These are phyloP conservation scores for Xylota segnis DNA, from an alignment of 2,888 invertebrate species.

Conservation along the genomic window DNA sequence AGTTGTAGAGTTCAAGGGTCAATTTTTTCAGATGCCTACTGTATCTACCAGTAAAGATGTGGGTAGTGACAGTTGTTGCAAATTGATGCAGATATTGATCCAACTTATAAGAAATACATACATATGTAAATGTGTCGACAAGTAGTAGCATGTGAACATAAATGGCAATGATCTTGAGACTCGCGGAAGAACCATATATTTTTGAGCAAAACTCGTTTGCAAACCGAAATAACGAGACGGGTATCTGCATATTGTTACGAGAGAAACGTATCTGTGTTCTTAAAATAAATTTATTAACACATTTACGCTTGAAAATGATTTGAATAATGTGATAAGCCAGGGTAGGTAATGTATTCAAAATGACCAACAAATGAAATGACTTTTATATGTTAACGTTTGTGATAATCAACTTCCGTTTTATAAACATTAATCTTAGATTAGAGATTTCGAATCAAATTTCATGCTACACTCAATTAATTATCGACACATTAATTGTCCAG, in stretches of 20 bases:
- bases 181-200: slow-evolving; percentile 13
- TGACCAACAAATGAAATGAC: slow-evolving; percentile 1
- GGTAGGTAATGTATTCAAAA: slow-evolving; percentile 23
- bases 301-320: slow-evolving; percentile 8
- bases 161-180: slow-evolving; percentile 1
- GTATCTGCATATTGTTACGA: slow-evolving; percentile 19
- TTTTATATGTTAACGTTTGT: neutral
- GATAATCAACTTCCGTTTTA: slow-evolving; percentile 12
- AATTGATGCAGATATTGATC: neutral
- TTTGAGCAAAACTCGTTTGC: slow-evolving; percentile 20
- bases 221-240: slow-evolving; percentile 14
- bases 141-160: neutral
- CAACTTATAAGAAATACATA: no score
- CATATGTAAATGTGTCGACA: no score
- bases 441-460: neutral
- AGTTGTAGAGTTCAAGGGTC: slow-evolving; percentile 37
- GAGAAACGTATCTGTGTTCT: slow-evolving; percentile 19
- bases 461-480: neutral
- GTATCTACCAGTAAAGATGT: no score
- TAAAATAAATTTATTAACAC: slow-evolving; percentile 47
- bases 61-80: neutral
- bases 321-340: slow-evolving; percentile 27
- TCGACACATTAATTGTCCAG: neutral
- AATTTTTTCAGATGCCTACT: no score
- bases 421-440: neutral